Conservation (phyloP, 2,888 invertebrate species). For the Andrena minutula region DNA sequence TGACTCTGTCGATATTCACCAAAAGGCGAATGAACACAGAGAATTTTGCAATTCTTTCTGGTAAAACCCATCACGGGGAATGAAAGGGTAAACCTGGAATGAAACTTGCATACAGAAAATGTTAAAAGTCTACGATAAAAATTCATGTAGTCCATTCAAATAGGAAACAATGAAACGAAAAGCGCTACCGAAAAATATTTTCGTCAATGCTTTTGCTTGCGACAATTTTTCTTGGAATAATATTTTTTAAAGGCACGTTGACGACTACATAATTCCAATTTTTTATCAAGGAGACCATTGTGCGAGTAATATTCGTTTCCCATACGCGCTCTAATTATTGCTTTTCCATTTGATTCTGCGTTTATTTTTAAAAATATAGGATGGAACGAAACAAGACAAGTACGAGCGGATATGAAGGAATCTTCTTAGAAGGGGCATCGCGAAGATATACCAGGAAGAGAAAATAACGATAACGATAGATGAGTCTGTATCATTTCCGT, state of each 20-base stretch:
- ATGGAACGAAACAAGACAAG: background rate
- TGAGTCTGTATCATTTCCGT: slow-evolving; percentile 33
- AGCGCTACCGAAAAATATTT: slow-evolving; percentile 43
- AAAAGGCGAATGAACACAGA: background rate
- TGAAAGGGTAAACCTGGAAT: background rate
- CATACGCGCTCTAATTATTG: slow-evolving; percentile 6
- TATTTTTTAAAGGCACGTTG: slow-evolving; percentile 9
- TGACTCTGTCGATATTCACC: too few species aligned
- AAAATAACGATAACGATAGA: slow-evolving; percentile 29
- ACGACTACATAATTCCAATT: slow-evolving; percentile 22
- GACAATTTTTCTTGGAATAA: slow-evolving; percentile 37
- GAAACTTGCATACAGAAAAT: slow-evolving; percentile 4
- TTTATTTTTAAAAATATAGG: slow-evolving; percentile 6
- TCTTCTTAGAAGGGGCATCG: background rate
- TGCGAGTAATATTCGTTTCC: slow-evolving; percentile 30
- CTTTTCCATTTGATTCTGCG: slow-evolving; percentile 5
- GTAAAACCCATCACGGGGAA: background rate
- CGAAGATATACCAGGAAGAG: slow-evolving; percentile 14
- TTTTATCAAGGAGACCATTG: slow-evolving; percentile 25
- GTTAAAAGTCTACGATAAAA: slow-evolving; percentile 27
- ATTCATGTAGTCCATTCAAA: slow-evolving; percentile 24
- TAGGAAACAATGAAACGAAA: slow-evolving; percentile 48
- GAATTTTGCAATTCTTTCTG: background rate
- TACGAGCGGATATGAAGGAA: slow-evolving; percentile 6
- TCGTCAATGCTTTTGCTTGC: slow-evolving; percentile 30